phyloP scores from a whole-genome alignment of 2,113 vertebrate species.

The Actenoides hombroni region DNA sequence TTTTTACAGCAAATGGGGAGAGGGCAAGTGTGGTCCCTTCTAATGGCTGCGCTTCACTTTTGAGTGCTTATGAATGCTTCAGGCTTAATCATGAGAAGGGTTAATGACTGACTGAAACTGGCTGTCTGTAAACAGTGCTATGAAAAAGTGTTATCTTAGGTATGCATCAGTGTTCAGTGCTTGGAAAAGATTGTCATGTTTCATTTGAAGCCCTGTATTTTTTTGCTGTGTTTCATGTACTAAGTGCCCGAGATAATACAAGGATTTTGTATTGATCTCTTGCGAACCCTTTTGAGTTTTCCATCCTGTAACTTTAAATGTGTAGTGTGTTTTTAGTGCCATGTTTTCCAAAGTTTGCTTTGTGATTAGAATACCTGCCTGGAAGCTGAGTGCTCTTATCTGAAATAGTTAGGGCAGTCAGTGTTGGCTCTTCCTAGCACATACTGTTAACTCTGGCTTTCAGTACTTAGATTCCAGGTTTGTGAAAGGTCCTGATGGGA shows the following conservation, averaged over 20 bases:
- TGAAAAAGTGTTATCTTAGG: not conserved
- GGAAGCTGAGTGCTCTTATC: constrained; percentile 19
- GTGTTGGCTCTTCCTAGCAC: constrained; percentile 25
- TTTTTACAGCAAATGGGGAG: not conserved
- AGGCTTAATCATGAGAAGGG: not conserved
- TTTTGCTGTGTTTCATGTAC: not conserved
- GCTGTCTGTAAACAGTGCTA: not conserved
- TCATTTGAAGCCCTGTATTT: not conserved
- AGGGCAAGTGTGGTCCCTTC: not conserved
- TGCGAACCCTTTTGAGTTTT: not conserved
- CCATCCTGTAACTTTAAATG: not conserved
- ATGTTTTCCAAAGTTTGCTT: not conserved
- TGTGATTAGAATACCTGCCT: constrained; percentile 11
- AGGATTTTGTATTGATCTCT: not conserved
- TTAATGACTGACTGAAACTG: constrained; percentile 1
- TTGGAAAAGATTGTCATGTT: not conserved
- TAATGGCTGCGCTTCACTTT: constrained; percentile 10
- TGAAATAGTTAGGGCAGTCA: not conserved
- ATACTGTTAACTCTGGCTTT: not conserved
- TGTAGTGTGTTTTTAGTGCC: not conserved
- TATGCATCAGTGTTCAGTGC: not conserved
- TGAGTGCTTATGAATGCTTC: not conserved
- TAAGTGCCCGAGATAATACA: not conserved
- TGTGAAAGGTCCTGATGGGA: not conserved
- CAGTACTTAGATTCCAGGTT: constrained; percentile 11